phyloP scores from a whole-genome alignment of 2,113 vertebrate genomes.

The Alexandromys fortis region DNA sequence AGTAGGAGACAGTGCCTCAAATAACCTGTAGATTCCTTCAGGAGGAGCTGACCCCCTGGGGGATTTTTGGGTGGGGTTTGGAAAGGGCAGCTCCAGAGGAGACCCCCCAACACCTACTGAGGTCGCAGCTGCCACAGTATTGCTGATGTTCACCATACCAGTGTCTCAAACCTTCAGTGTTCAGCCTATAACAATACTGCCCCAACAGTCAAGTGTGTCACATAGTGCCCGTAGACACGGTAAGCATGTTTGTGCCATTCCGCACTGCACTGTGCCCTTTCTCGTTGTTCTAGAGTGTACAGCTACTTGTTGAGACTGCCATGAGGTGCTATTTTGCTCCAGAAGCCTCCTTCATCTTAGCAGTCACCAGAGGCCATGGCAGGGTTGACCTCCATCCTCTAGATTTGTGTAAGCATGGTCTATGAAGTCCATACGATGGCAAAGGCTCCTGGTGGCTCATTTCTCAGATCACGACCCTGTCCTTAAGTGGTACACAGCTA shows the following conservation, averaged over 20 bases:
- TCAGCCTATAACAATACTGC: too few relatives aligned
- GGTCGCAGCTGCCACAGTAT: too few relatives aligned
- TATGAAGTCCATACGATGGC: neutral
- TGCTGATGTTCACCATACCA: neutral
- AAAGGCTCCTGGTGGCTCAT: neutral
- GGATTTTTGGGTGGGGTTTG: too few relatives aligned
- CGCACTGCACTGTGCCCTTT: too few relatives aligned
- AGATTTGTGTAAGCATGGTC: neutral
- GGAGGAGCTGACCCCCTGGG: too few relatives aligned
- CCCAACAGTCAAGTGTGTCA: neutral
- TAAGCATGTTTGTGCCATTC: neutral
- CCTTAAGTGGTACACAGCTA: neutral
- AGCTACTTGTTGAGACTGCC: neutral
- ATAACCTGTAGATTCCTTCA: too few relatives aligned
- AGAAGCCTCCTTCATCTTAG: neutral
- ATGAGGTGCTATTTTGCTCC: neutral
- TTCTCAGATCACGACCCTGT: neutral
- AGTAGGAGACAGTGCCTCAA: too few relatives aligned
- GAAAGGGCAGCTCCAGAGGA: too few relatives aligned
- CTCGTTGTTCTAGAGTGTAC: neutral
- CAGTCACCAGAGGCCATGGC: neutral
- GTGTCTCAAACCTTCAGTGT: neutral
- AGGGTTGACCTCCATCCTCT: too few relatives aligned
- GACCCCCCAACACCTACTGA: too few relatives aligned
- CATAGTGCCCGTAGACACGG: neutral